Evolutionary conservation across 1,140 invertebrate genomes (phyloP).

Genomic region (Riptortus pedestris): DNA sequence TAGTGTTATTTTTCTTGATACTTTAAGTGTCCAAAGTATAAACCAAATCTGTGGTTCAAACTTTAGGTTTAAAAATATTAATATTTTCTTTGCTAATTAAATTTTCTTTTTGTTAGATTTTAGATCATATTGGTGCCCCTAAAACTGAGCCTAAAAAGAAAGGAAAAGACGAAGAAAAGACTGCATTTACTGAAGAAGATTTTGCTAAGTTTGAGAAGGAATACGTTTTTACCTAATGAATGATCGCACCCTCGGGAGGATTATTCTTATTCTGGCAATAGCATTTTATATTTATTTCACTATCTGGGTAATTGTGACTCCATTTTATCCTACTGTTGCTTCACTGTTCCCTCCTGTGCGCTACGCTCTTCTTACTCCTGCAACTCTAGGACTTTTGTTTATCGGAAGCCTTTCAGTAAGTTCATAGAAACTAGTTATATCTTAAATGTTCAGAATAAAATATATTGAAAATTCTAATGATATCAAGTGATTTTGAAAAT

Average conservation of each 20-base stretch:
- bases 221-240: constrained; percentile 36
- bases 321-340: constrained; percentile 40
- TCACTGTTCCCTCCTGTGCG: constrained; percentile 46
- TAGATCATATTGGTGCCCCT: background rate
- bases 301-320: constrained; percentile 55
- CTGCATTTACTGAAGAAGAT: constrained; percentile 45
- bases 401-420: constrained; percentile 28
- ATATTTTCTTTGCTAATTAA: background rate
- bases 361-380: constrained; percentile 20
- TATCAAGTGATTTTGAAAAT: too few relatives aligned
- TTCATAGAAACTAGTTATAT: too few relatives aligned
- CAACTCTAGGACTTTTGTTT: constrained; percentile 22
- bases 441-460: too few relatives aligned
- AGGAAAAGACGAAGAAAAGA: constrained; percentile 32
- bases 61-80: background rate
- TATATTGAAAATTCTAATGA: too few relatives aligned
- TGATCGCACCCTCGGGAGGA: constrained; percentile 39
- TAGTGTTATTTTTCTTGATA: background rate
- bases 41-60: background rate
- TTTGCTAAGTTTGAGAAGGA: constrained; percentile 42
- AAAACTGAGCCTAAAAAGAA: constrained; percentile 29
- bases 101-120: background rate
- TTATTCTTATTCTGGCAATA: constrained; percentile 44
- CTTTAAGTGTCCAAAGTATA: background rate
- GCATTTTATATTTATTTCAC: constrained; percentile 50